phyloP scores from a whole-genome alignment of 1,140 invertebrate genomes.

The Lepeophtheirus salmonis region DNA sequence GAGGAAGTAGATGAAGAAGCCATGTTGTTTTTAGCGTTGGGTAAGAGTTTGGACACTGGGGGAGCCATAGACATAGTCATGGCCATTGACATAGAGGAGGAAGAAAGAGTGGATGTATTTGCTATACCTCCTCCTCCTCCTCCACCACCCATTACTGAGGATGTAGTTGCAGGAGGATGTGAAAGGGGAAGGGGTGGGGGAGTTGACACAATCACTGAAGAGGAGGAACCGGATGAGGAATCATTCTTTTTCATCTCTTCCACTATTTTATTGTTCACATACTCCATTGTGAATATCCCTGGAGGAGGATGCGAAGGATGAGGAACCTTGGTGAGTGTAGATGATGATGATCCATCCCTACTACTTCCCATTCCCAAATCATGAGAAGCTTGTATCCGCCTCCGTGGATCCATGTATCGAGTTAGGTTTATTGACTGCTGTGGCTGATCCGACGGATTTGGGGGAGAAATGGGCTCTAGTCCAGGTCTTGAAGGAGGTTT shows the following conservation, averaged over 20 bases:
- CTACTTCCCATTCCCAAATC: no score
- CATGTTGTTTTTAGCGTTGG: background rate
- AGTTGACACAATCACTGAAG: no score
- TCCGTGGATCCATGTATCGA: background rate
- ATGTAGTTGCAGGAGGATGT: no score
- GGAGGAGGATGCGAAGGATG: no score
- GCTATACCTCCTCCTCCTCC: no score
- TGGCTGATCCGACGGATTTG: background rate
- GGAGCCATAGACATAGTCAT: background rate
- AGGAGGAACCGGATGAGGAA: no score
- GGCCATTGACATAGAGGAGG: background rate
- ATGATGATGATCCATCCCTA: no score
- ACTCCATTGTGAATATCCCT: slow-evolving; percentile 5
- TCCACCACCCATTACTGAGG: no score
- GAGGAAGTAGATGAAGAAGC: background rate
- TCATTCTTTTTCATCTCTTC: slow-evolving; percentile 17
- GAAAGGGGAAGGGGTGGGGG: no score
- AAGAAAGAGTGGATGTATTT: no score
- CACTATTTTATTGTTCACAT: slow-evolving; percentile 18
- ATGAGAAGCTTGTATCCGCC: no score
- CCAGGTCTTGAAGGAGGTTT: background rate
- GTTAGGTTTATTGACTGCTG: background rate
- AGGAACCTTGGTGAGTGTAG: no score
- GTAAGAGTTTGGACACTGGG: background rate
- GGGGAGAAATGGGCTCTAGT: slow-evolving; percentile 6